Base-by-base conservation (phyloP, 2,113 vertebrate species). In the Lamprotornis superbus region DNA sequence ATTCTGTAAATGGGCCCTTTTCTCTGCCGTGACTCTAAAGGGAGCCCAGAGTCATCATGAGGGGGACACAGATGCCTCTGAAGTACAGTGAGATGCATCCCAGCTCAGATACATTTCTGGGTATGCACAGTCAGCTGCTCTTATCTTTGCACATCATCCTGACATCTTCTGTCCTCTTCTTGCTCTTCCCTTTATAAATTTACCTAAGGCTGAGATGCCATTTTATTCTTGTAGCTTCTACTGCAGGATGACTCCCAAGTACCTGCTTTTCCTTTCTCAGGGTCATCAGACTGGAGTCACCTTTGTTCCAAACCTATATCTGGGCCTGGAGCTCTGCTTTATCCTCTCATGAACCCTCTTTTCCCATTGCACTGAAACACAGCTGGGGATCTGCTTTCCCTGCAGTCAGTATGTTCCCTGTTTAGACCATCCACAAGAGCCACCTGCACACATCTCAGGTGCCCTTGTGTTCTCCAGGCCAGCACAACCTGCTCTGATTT, bases 1-100 rank as follows among this genome's bases (percentile, higher is more conserved):
- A 97, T 91, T 92, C 68, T 87, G 59, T 71, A 93, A 93, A 83
- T 68, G 83, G 87, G 64, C 24, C 76, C 91, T 76, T 88, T 76
- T 94, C 61, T 88, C 80, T 90, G 47, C 93, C 81, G 39, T 82
- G 90, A 47, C 83, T 94, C 8, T 68, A 87, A 92, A 90, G 76
- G 35, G 83, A 87, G 76, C 56, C 89, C 83, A 92, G 83, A 78
- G 69, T 40, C 89, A 68, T 21, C 44, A 24, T 20, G 56, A 5
- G 60, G 28, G 77, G 42, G 82, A 74, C 33, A 81, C 23, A 71
- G 50, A 55, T 53, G 31, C 27, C 53, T 82, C 71, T 89, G 3
- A 78, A 63, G 74, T 11, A 40, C 24, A 33, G n/a, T 24, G 55
- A 81, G 73, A 52, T 49, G 28, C 37, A 49, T 49, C 53, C 76